Percentiles rank a stretch among this genome's conserved stretches.
These are phyloP conservation scores for Cygnus buccinator DNA, from an alignment of 2,113 vertebrate species.

Conservation along the genomic window DNA sequence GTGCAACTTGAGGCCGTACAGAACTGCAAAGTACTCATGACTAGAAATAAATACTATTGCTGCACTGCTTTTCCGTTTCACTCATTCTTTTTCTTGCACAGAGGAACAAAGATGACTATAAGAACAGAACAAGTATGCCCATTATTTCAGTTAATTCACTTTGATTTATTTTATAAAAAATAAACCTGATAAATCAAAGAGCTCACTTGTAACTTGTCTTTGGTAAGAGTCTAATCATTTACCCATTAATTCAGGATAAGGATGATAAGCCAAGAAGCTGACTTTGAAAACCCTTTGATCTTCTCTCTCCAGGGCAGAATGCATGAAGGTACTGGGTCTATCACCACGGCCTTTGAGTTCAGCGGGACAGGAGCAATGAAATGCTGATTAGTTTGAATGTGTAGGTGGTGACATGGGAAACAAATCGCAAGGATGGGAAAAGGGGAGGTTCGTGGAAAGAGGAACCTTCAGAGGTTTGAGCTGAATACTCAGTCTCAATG, in stretches of 20 bases:
- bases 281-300: not conserved
- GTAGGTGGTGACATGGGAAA: not conserved
- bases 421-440: not conserved
- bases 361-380: not conserved
- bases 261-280: not conserved
- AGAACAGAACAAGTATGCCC: not conserved
- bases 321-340: not conserved
- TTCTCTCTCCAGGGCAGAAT: not conserved
- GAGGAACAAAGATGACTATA: not conserved
- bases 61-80: not conserved
- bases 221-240: not conserved
- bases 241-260: not conserved
- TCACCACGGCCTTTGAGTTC: not conserved
- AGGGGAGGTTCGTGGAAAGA: accelerated
- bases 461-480: not conserved
- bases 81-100: not conserved
- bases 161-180: not conserved
- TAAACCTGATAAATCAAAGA: not conserved
- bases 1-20: not conserved
- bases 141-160: not conserved
- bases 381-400: accelerated
- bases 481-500: not conserved
- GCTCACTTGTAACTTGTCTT: not conserved
- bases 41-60: not conserved
- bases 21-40: not conserved